Evolutionary conservation across 92 coral and sea anemone genomes (phyloP), one percentile per base, ranked within the genome.

Genomic region (Hydrozoanthus gracilis): DNA sequence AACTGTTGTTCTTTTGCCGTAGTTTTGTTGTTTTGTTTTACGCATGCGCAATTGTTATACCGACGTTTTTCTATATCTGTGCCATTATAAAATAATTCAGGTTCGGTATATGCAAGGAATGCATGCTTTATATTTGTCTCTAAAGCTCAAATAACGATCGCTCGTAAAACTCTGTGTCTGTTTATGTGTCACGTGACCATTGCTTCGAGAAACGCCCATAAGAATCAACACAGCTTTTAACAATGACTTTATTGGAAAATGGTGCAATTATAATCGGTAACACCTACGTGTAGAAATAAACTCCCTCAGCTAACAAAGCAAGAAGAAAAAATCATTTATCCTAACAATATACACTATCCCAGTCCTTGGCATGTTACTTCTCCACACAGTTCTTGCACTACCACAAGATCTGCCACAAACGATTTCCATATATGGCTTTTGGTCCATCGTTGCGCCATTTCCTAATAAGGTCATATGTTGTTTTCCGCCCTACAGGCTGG

Each of bases 401-500:
- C 61, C 16, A 18, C 45, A 47, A 75, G 20, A 50, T 6, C 7
- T 17, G 10, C 9, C 54, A 70, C 74, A 70, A 70, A 68, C 11
- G 10, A 48, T 27, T 72, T 72, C 52, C 17, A 72, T 45, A 72
- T 72, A 15, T 79, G 72, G 72, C 67, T 79, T 62, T 60, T 3
- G 66, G 51, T 39, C 16, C 2, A 47, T 16, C 39, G 17, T 62
- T 8, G 70, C 71, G 72, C 84, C 84, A 80, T 80, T 80, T 65
- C 60, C 85, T 80, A 7, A 70, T 71, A 71, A 73, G 50, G 78
- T 83, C 87, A 44, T 55, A 18, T 70, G 67, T 83, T 83, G 44
- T 73, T 54, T 83, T 67, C 54, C 60, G 78, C 79, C 51, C 77
- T 90, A 67, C 87, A 94, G 98, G 95, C 87, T 87, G 78, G 44